Evolutionary conservation across 2,113 vertebrate genomes (phyloP).

Genomic region (Nibea albiflora): DNA sequence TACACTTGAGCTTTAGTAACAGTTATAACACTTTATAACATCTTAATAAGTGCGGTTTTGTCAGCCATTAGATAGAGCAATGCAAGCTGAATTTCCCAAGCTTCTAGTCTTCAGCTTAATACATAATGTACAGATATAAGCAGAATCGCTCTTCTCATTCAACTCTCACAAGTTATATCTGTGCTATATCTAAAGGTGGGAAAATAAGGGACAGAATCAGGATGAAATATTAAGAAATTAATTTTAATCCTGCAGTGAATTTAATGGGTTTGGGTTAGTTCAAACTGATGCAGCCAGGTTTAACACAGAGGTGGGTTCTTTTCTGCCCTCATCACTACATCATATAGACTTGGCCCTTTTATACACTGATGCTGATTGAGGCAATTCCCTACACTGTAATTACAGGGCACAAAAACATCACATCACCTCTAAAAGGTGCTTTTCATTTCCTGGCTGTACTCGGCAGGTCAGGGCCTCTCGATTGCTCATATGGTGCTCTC

Average conservation of each 20-base stretch:
- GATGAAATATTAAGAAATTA: too few relatives aligned
- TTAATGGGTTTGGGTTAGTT: background rate
- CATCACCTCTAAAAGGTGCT: conserved; percentile 13
- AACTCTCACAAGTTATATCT: background rate
- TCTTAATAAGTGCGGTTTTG: too few relatives aligned
- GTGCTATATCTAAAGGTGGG: too few relatives aligned
- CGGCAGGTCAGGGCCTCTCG: background rate
- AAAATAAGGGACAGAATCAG: too few relatives aligned
- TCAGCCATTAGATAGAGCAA: too few relatives aligned
- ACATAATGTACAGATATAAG: background rate
- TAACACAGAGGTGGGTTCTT: background rate
- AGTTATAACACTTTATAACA: too few relatives aligned
- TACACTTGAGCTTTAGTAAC: too few relatives aligned
- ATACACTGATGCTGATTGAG: background rate
- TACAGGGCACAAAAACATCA: conserved; percentile 15
- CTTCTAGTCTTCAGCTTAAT: background rate
- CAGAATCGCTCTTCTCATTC: background rate
- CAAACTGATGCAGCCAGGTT: background rate
- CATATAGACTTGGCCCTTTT: background rate
- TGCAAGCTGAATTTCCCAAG: too few relatives aligned
- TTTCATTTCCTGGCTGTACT: conserved; percentile 47
- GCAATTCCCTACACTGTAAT: conserved; percentile 25
- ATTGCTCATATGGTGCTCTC: conserved; percentile 8
- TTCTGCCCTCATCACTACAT: background rate
- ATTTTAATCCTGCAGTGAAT: background rate